Base-by-base conservation (phyloP, 2,113 vertebrate genomes). In the Delphinapterus leucas region DNA sequence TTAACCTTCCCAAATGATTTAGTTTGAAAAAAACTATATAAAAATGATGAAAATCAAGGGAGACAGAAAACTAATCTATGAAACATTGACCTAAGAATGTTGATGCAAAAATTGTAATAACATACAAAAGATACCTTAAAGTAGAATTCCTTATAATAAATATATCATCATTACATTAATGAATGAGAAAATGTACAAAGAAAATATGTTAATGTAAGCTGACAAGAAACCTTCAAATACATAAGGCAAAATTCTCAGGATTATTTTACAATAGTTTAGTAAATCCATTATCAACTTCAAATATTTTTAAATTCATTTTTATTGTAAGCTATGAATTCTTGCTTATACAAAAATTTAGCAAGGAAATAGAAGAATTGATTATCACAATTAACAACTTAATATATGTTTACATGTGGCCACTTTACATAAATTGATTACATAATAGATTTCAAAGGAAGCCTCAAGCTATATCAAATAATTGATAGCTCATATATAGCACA, bases 381-480 rank as follows among this genome's bases (percentile, higher is more conserved):
- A 84, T 36, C 49, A 93, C n/a, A 41, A 13, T 38, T 76, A 88
- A 76, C 49, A 88, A 77, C 38, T 11, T 89, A 53, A 77, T 90
- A 23, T 41, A 77, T 44, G 33, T 88, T n/a, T 77, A 60, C 61
- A 84, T 77, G 61, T 61, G 36, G 14, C 21, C 10, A 77, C 70
- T 83, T 68, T 84, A 61, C 20, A 87, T 83, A 93, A 93, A 49
- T 58, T 13, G 8, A 67, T 76, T 67, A 67, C 20, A 58, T 74
- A 89, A 15, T 61, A 61, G 38, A 77, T 89, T 61, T 61, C 60
- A 84, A 74, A 90, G 31, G 70, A 84, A 41, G 38, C 53, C 38
- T 93, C 33, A 88, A 70, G 33, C 38, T 88, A 88, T 88, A 82
- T 82, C 36, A 88, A 76, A 76, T 88, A 93, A 76, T n/a, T 76